Evolutionary conservation across 2,113 vertebrate species (phyloP).

Genomic region (Hyperopisus bebe): DNA sequence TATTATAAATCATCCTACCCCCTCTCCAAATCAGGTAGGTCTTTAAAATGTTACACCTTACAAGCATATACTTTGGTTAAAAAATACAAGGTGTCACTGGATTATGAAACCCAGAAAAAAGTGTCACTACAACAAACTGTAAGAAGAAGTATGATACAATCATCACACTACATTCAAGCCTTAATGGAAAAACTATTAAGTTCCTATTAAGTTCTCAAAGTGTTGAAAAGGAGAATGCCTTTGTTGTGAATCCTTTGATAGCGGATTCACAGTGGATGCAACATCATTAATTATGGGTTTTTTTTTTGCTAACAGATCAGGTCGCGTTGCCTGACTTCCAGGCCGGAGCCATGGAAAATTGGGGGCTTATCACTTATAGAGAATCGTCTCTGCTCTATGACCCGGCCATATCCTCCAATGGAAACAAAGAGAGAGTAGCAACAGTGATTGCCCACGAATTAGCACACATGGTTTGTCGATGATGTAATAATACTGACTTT

Average conservation of each 20-base stretch:
- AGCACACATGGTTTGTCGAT: slow-evolving; percentile 81
- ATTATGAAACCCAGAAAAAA: neutral
- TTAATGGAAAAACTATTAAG: neutral
- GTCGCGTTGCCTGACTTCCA: slow-evolving; percentile 83
- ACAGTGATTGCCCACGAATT: slow-evolving; percentile 80
- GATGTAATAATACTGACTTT: neutral
- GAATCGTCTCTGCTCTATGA: slow-evolving; percentile 79
- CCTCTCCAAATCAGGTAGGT: slow-evolving; percentile 75
- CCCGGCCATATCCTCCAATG: slow-evolving; percentile 53
- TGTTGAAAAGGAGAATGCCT: neutral
- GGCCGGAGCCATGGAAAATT: slow-evolving; percentile 94
- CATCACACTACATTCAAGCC: neutral
- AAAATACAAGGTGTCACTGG: neutral
- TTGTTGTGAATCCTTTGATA: neutral
- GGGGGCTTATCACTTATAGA: slow-evolving; percentile 91
- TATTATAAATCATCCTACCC: slow-evolving; percentile 73
- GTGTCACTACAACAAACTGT: neutral
- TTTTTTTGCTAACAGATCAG: slow-evolving; percentile 68
- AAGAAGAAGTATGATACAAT: neutral
- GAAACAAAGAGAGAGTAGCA: slow-evolving; percentile 78
- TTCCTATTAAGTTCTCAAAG: neutral
- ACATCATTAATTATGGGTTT: neutral
- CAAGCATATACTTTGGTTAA: neutral
- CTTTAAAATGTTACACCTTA: neutral
- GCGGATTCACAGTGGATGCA: neutral